phyloP scores from a whole-genome alignment of 2,888 invertebrate species.

The Tigriopus californicus region DNA sequence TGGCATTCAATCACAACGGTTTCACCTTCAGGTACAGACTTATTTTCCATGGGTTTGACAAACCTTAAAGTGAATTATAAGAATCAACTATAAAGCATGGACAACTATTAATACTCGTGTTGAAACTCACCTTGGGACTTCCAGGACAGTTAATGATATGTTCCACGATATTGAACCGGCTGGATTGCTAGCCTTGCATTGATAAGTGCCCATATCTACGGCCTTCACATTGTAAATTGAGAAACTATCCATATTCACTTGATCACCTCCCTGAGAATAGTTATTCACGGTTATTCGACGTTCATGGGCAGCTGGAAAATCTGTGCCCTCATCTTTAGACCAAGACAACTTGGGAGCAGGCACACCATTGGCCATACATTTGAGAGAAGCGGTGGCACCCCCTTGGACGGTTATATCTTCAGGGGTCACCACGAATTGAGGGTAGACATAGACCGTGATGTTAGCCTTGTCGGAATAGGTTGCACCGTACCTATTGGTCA shows the following conservation, averaged over 20 bases:
- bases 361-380: slow-evolving; percentile 63
- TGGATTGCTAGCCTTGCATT: slow-evolving; percentile 73
- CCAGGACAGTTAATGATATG: slow-evolving; percentile 57
- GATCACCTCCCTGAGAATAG: background rate
- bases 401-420: slow-evolving; percentile 62
- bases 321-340: slow-evolving; percentile 68
- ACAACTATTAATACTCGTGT: background rate
- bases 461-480: slow-evolving; percentile 70
- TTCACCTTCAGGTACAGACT: slow-evolving; percentile 58
- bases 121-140: slow-evolving; percentile 25
- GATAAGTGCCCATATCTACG: slow-evolving; percentile 75
- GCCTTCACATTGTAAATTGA: slow-evolving; percentile 79
- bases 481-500: slow-evolving; percentile 68
- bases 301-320: slow-evolving; percentile 85
- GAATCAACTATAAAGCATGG: background rate
- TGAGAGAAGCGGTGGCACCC: slow-evolving; percentile 64
- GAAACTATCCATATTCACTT: slow-evolving; percentile 70
- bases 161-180: slow-evolving; percentile 72
- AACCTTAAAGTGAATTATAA: slow-evolving; percentile 40
- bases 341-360: slow-evolving; percentile 44
- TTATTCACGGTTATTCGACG: slow-evolving; percentile 59
- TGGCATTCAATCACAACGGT: slow-evolving; percentile 72
- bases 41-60: slow-evolving; percentile 62
- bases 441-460: slow-evolving; percentile 69
- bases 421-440: slow-evolving; percentile 64